phyloP scores from a whole-genome alignment of 2,888 invertebrate species.

The Cremastobaeus sp. region DNA sequence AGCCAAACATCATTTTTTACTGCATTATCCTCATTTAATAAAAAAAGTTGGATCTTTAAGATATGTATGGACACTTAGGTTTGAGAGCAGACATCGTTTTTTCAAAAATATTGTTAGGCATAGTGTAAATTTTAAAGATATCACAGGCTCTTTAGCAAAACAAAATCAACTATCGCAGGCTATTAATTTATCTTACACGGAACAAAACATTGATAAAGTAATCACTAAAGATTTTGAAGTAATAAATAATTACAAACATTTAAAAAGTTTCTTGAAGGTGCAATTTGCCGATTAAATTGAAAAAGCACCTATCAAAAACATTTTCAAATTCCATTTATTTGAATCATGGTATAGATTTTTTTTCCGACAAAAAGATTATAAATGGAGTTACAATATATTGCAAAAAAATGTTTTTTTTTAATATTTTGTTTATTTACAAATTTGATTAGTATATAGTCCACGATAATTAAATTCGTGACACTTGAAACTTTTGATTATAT shows the following conservation, averaged over 20 bases:
- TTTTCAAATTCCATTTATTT: too few species aligned
- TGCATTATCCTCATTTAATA: conserved; percentile 58
- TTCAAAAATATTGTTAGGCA: conserved; percentile 56
- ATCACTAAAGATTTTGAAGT: neutral
- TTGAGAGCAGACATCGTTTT: conserved; percentile 63
- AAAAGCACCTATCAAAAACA: too few species aligned
- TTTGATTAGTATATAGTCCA: too few species aligned
- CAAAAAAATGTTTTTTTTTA: too few species aligned
- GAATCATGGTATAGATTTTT: too few species aligned
- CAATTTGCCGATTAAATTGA: too few species aligned
- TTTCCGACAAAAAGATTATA: too few species aligned
- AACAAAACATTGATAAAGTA: conserved; percentile 13
- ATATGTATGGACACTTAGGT: conserved; percentile 55
- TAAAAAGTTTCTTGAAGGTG: too few species aligned
- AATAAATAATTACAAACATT: neutral
- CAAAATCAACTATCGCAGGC: conserved; percentile 36
- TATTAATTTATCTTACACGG: neutral
- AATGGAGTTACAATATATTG: too few species aligned
- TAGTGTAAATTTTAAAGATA: conserved; percentile 54
- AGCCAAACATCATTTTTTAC: conserved; percentile 21
- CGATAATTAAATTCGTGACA: too few species aligned
- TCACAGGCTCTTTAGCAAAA: conserved; percentile 5
- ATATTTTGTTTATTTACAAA: too few species aligned
- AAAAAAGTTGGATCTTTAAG: conserved; percentile 51
- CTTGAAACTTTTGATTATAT: too few species aligned